phyloP scores from a whole-genome alignment of 2,797 vertebrate genomes.

The Neopelma chrysocephalum region DNA sequence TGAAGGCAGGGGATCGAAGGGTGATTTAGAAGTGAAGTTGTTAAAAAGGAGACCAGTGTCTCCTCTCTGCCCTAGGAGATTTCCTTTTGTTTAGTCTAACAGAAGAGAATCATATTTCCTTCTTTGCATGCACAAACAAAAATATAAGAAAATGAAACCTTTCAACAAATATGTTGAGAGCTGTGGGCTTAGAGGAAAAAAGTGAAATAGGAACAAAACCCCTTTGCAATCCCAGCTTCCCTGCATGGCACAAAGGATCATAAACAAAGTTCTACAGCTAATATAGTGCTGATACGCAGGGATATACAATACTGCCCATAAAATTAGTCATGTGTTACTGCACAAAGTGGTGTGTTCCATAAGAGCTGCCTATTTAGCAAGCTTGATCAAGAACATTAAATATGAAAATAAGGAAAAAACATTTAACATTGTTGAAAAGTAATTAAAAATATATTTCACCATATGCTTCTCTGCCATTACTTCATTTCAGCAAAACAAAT shows the following conservation, averaged over 20 bases:
- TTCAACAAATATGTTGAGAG: not conserved
- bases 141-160: not conserved
- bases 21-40: not conserved
- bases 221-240: not conserved
- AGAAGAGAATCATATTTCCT: conserved; percentile 48
- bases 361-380: conserved; percentile 64
- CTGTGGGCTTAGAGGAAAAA: not conserved
- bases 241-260: conserved; percentile 24
- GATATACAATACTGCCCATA: conserved; percentile 65
- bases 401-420: conserved; percentile 76
- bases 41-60: conserved; percentile 10
- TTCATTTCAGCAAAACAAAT: conserved; percentile 75
- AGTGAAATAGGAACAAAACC: not conserved
- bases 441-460: conserved; percentile 83
- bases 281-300: conserved; percentile 37
- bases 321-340: conserved; percentile 74
- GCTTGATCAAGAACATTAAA: conserved; percentile 75
- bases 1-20: not conserved
- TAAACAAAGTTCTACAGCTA: conserved; percentile 64
- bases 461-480: conserved; percentile 73
- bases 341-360: conserved; percentile 61
- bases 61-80: conserved; percentile 20
- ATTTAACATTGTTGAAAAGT: conserved; percentile 80
- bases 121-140: conserved; percentile 35
- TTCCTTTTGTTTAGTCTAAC: conserved; percentile 65